Percentiles rank a stretch among this genome's conserved stretches.
phyloP scores from a whole-genome alignment of 2,797 vertebrate genomes.

The Falco rusticolus region DNA sequence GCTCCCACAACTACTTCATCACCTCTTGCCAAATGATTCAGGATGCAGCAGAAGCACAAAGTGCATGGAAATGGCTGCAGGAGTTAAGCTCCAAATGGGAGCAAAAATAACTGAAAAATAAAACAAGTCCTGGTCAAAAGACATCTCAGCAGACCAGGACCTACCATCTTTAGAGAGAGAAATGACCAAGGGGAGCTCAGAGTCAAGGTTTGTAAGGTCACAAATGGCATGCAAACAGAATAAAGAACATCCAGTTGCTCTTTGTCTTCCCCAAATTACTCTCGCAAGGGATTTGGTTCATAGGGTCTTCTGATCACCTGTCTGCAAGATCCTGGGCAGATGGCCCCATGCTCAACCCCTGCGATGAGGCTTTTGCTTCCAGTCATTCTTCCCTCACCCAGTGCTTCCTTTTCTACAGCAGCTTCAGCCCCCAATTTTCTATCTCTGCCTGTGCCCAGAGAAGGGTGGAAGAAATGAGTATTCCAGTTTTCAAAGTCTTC shows the following conservation, averaged over 20 bases:
- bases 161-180: not conserved
- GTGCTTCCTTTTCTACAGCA: not conserved
- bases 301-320: not conserved
- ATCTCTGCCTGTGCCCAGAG: not conserved
- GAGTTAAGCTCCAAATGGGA: not conserved
- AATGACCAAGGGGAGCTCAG: not conserved
- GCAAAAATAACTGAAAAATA: not conserved
- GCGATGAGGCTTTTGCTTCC: not conserved
- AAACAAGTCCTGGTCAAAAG: not conserved
- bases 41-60: not conserved
- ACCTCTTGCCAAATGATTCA: not conserved
- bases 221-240: not conserved
- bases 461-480: not conserved
- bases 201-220: not conserved
- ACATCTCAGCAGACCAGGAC: not conserved
- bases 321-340: not conserved
- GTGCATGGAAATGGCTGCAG: not conserved
- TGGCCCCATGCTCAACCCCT: not conserved
- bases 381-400: not conserved
- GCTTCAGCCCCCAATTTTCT: not conserved
- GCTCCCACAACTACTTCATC: not conserved
- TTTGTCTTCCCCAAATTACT: not conserved
- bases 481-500: not conserved
- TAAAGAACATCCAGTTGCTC: not conserved
- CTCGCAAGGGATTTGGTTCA: not conserved